Evolutionary conservation across 2,888 invertebrate genomes (phyloP), one percentile per base, ranked within the genome.

Genomic region (Apamea crenata): DNA sequence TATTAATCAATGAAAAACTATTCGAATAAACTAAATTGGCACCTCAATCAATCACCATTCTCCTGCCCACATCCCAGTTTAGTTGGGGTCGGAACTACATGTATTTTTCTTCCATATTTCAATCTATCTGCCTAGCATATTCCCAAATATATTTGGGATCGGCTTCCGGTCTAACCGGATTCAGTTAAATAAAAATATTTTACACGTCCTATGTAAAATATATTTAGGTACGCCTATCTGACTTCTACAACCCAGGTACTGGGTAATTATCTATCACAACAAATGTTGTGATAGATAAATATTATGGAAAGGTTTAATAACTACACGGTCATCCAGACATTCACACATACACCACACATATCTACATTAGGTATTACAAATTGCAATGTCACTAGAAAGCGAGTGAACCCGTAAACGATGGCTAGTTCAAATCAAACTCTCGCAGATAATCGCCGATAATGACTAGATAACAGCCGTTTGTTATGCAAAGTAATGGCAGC

Each of bases 381-480:
- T 21, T 21, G 18, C 25, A n/a, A n/a, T 44, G 6, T 44, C 36
- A 56, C 16, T 21, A 65, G 40, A 68, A 67, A 78, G 32, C 73
- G n/a, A 74, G 78, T 44, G n/a, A 75, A 77, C 12, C 80, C 80
- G 0, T 32, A 10, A 47, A 32, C 25, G 71, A 73, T 25, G 1
- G 44, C 36, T 81, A 87, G 87, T 87, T 70, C 10, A 80, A 63
- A 74, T 65, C 50, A 76, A 66, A 80, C 81, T 81, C 70, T 74
- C 36, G 29, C 80, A 76, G 84, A 88, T 88, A 89, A 81, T 75
- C 76, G 12, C 59, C 56, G 83, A 86, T 88, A 90, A 88, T 88
- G 56, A 47, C 40, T 50, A 47, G 89, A 91, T 90, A 88, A 77
- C 75, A 59, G 66, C 32, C 72, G 40, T 76, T 77, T 25, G 25